phyloP scores from a whole-genome alignment of 1,140 invertebrate genomes.

The Trichonephila clavipes region DNA sequence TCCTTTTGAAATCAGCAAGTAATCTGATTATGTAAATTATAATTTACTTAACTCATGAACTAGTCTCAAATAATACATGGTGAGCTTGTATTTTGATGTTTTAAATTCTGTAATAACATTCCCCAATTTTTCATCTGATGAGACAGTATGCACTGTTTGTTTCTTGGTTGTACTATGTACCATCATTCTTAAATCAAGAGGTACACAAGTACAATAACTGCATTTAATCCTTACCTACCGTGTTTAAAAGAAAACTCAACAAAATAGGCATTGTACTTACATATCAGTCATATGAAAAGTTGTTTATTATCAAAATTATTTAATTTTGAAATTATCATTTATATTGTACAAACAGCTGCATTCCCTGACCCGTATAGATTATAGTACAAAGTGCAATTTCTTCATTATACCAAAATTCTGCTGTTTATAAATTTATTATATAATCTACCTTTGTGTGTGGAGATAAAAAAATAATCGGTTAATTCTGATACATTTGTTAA shows the following conservation, averaged over 20 bases:
- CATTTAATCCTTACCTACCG: background rate
- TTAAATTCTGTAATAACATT: conserved; percentile 37
- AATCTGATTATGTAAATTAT: conserved; percentile 44
- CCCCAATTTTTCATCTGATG: background rate
- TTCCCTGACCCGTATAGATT: no score
- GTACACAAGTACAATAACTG: background rate
- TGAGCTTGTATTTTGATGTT: conserved; percentile 58
- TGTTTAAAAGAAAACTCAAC: background rate
- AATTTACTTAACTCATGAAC: conserved; percentile 39
- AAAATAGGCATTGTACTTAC: conserved; percentile 51
- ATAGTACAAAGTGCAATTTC: no score
- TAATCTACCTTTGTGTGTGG: background rate
- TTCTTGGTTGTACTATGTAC: background rate
- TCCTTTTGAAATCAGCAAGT: background rate
- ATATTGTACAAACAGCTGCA: no score
- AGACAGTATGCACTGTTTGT: background rate
- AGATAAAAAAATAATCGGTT: background rate
- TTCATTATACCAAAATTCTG: no score
- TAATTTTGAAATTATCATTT: background rate
- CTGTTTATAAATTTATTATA: no score
- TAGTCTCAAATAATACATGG: conserved; percentile 38
- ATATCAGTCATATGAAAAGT: background rate
- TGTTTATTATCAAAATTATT: background rate
- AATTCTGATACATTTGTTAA: background rate
- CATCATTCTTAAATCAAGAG: background rate